These are phyloP conservation scores for Hydroisotoma schaefferi DNA, from an alignment of 2,888 invertebrate species.

Conservation along the genomic window DNA sequence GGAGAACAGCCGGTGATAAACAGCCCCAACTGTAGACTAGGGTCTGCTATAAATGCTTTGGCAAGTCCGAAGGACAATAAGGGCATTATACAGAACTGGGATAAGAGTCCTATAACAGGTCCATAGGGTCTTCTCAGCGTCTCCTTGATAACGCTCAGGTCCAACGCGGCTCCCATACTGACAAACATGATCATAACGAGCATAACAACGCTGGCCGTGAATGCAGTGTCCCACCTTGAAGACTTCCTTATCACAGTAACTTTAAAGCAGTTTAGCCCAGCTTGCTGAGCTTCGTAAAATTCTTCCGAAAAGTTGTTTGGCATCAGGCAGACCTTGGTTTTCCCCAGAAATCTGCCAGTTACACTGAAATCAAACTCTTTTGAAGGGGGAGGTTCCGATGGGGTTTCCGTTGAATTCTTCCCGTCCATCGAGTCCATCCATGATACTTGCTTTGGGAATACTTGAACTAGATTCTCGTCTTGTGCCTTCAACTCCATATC, in stretches of 20 bases:
- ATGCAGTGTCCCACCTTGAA: conserved; percentile 67
- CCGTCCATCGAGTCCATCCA: background rate
- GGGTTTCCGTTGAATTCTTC: background rate
- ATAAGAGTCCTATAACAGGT: conserved; percentile 70
- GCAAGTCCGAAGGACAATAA: conserved; percentile 51
- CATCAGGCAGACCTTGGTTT: conserved; percentile 46
- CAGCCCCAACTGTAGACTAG: conserved; percentile 74
- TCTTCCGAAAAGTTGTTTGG: background rate
- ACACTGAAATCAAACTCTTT: conserved; percentile 45
- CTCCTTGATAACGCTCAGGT: conserved; percentile 65
- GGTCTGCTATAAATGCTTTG: conserved; percentile 49
- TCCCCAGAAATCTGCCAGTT: conserved; percentile 51
- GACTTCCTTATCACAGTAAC: conserved; percentile 62
- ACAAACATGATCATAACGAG: conserved; percentile 78
- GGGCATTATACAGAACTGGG: conserved; percentile 83
- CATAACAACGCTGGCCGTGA: conserved; percentile 69
- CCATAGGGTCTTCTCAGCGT: conserved; percentile 70
- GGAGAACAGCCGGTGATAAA: conserved; percentile 88
- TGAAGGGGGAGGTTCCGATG: too few relatives aligned
- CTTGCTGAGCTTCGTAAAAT: conserved; percentile 5
- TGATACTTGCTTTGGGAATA: conserved; percentile 8
- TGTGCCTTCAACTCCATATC: background rate
- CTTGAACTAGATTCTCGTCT: conserved; percentile 37
- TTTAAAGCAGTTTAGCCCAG: conserved; percentile 24
- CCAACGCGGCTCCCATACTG: conserved; percentile 86